Evolutionary conservation across 2,113 vertebrate genomes (phyloP).

Genomic region (Neodontobutis hainanensis): DNA sequence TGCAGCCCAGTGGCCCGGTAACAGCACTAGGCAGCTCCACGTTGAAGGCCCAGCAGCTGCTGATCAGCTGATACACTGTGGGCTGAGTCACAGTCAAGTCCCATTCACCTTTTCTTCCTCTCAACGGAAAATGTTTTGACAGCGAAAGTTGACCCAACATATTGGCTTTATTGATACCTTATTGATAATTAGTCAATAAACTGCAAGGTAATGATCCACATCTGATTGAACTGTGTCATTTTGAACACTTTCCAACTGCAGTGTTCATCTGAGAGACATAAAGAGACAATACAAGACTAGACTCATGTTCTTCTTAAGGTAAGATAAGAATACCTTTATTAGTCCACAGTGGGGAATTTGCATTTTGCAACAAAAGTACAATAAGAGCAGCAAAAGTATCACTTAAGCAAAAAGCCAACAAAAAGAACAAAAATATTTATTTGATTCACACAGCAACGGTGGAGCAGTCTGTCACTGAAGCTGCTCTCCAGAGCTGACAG

Average conservation of each 20-base stretch:
- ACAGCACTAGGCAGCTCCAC: slow-evolving; percentile 59
- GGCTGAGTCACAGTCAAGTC: slow-evolving; percentile 45
- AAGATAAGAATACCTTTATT: slow-evolving; percentile 47
- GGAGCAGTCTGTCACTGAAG: no score
- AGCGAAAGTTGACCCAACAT: slow-evolving; percentile 31
- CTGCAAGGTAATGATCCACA: slow-evolving; percentile 33
- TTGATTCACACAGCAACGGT: no score
- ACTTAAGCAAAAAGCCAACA: no score
- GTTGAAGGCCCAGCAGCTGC: slow-evolving; percentile 53
- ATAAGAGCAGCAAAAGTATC: no score
- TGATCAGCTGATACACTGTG: slow-evolving; percentile 63
- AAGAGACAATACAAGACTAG: slow-evolving; percentile 42
- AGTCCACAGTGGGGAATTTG: not conserved
- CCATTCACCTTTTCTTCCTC: slow-evolving; percentile 31
- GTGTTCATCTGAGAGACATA: slow-evolving; percentile 52
- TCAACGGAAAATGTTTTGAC: slow-evolving; percentile 28
- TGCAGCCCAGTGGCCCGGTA: slow-evolving; percentile 59
- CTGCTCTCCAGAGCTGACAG: no score
- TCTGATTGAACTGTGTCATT: slow-evolving; percentile 32
- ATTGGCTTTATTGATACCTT: no score
- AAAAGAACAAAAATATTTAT: no score
- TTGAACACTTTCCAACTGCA: slow-evolving; percentile 49
- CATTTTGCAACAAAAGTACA: no score
- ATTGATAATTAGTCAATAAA: no score
- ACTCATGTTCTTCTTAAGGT: no score